These are phyloP conservation scores for Tupaia tana DNA, from an alignment of 2,113 vertebrate genomes.

Conservation along the genomic window DNA sequence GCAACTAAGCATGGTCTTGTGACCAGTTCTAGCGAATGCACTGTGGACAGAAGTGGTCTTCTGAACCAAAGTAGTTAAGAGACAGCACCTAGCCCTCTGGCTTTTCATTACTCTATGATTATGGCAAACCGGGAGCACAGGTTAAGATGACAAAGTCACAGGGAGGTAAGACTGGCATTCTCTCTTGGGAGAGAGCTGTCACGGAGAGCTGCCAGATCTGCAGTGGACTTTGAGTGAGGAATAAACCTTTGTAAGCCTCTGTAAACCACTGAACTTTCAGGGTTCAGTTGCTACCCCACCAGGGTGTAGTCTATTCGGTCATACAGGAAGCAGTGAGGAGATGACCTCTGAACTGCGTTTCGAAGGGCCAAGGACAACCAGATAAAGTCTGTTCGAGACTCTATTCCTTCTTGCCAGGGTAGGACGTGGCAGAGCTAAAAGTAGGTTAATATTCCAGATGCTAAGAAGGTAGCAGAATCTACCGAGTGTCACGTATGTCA, in stretches of 20 bases:
- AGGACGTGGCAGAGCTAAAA: not conserved
- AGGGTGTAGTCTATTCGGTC: not conserved
- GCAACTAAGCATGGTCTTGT: not conserved
- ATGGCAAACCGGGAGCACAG: not conserved
- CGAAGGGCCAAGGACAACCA: not conserved
- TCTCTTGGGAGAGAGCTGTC: not conserved
- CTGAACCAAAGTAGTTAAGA: not conserved
- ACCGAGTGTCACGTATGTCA: constrained; percentile 15
- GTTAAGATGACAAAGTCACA: not conserved
- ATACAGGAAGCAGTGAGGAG: not conserved
- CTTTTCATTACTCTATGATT: not conserved
- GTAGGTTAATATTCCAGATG: not conserved
- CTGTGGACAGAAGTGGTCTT: not conserved
- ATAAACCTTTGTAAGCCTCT: not conserved
- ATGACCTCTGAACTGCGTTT: not conserved
- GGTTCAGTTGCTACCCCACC: not conserved
- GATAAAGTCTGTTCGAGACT: not conserved
- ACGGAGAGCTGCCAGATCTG: not conserved
- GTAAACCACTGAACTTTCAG: not conserved
- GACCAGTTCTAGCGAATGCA: not conserved
- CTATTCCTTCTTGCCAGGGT: not conserved
- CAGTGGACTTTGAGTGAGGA: not conserved
- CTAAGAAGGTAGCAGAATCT: not conserved
- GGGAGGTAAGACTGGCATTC: not conserved
- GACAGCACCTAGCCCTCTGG: not conserved